phyloP scores from a whole-genome alignment of 2,888 invertebrate species.

The Escarpia spicata region DNA sequence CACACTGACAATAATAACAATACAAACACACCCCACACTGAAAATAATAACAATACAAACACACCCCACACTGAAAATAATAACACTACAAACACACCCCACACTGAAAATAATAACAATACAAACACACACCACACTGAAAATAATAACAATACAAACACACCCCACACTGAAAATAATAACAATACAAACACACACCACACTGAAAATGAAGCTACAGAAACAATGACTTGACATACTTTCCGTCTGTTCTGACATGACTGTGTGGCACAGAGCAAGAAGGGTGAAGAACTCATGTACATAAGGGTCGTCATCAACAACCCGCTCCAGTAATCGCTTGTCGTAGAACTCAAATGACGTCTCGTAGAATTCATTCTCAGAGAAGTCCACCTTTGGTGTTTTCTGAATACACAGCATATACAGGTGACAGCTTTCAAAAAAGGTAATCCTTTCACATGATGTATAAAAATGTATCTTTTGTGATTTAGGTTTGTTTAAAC shows the following conservation, averaged over 20 bases:
- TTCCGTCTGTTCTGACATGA: constrained; percentile 93
- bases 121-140: too few relatives aligned
- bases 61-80: neutral
- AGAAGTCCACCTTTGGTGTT: constrained; percentile 87
- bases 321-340: constrained; percentile 82
- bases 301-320: constrained; percentile 76
- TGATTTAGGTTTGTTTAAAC: neutral
- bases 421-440: neutral
- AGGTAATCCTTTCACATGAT: neutral
- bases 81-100: too few relatives aligned
- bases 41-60: neutral
- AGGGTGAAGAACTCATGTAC: constrained; percentile 90
- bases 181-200: too few relatives aligned
- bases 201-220: too few relatives aligned
- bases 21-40: too few relatives aligned
- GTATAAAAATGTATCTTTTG: neutral
- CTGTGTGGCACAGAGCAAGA: constrained; percentile 96
- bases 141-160: too few relatives aligned
- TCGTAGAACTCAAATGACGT: constrained; percentile 95
- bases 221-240: constrained; percentile 65
- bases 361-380: constrained; percentile 91
- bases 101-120: too few relatives aligned
- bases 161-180: too few relatives aligned
- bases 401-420: constrained; percentile 69
- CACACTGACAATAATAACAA: neutral